Percentiles rank a stretch among this genome's conserved stretches.
These are phyloP conservation scores for Cossypha dichroa DNA, from an alignment of 2,797 vertebrate species.

Conservation along the genomic window DNA sequence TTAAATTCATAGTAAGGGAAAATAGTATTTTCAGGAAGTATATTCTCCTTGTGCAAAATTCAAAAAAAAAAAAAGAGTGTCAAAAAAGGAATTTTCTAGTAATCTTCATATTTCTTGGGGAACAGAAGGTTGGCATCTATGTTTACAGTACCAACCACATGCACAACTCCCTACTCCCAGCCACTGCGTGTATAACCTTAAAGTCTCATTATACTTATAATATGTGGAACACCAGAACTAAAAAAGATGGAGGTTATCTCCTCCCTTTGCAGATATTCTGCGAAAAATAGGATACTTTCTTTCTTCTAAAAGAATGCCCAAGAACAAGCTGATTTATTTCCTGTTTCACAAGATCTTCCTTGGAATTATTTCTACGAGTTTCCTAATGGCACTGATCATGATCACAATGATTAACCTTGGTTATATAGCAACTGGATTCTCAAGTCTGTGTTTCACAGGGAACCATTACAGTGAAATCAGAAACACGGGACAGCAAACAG, in stretches of 20 bases:
- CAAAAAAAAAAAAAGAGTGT: not conserved
- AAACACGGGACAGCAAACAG: constrained; percentile 37
- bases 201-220: not conserved
- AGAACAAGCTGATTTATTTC: not conserved
- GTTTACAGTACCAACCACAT: not conserved
- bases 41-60: constrained; percentile 1
- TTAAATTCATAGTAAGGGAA: not conserved
- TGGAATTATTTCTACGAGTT: constrained; percentile 62
- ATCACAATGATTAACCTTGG: constrained; percentile 28
- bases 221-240: not conserved
- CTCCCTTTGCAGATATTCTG: not conserved
- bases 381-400: constrained; percentile 77
- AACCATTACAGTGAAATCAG: constrained; percentile 26
- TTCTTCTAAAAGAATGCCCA: not conserved
- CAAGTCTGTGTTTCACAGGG: constrained; percentile 29
- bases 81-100: not conserved
- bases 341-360: constrained; percentile 2
- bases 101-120: not conserved
- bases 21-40: constrained; percentile 3
- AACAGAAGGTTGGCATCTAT: not conserved
- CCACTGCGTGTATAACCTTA: not conserved
- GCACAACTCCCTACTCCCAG: not conserved
- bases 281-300: not conserved
- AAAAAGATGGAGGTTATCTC: not conserved
- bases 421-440: not conserved